Evolutionary conservation across 2,113 vertebrate species (phyloP).

Genomic region (Tringa solitaria): DNA sequence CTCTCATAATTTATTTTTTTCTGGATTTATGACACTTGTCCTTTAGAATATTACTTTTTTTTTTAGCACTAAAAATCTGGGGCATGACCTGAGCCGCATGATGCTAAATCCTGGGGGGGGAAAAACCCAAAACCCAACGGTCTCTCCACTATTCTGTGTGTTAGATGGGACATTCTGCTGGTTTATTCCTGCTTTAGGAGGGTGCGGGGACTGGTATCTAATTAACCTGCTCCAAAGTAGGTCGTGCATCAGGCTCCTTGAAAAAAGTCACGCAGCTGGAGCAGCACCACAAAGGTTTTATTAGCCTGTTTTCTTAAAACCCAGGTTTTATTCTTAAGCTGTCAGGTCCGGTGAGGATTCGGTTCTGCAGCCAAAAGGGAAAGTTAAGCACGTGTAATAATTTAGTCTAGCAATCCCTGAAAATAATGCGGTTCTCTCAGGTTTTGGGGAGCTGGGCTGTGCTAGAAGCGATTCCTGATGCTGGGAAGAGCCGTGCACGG

Average conservation of each 20-base stretch:
- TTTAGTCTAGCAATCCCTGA: background rate
- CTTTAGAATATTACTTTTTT: background rate
- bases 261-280: fast-evolving
- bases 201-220: fast-evolving
- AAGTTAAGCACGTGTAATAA: background rate
- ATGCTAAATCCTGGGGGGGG: background rate
- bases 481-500: background rate
- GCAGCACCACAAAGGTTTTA: background rate
- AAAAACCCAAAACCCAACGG: fast-evolving
- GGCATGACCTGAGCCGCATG: background rate
- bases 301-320: background rate
- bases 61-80: background rate
- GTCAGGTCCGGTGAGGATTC: background rate
- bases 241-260: background rate
- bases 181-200: background rate
- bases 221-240: background rate
- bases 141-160: background rate
- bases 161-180: background rate
- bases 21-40: background rate
- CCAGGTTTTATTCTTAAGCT: background rate
- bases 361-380: background rate
- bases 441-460: background rate
- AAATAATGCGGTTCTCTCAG: background rate
- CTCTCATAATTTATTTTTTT: background rate
- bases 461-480: fast-evolving